Evolutionary conservation across 2,888 invertebrate species (phyloP), one percentile per base, ranked within the genome.

Genomic region (Glomeris marginata): DNA sequence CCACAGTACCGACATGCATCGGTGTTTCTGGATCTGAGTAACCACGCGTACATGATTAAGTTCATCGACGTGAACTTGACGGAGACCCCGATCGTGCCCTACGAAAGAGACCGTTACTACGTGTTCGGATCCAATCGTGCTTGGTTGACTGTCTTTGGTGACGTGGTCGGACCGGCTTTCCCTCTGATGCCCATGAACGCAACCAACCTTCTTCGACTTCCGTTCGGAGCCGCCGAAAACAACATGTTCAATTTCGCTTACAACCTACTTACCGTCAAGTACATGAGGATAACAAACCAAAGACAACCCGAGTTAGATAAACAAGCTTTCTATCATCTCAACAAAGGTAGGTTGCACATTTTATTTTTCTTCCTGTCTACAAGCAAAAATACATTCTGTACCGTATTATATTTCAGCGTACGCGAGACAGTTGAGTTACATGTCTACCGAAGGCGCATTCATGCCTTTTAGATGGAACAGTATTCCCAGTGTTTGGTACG

Each of bases 221-320:
- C 70, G 0, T 67, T 62, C 47, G 69, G 66, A 35, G 63, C 66
- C 11, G 92, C 84, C 0, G 95, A 97, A 66, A 91, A 92, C 66
- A 91, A 87, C 64, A 85, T 94, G 75, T 97, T 91, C 70, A 91
- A 91, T 58, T 92, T 97, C 69, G 94, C 94, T 0, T 86, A 85
- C 15, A 94, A 91, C 69, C 77, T 94, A 68, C 86, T 88, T 69
- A 84, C 88, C 1, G 80, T 86, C 0, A 73, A 85, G 62, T 92
- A 91, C 69, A 88, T 94, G 84, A 76, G 90, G 8, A 72, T 83
- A 51, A 85, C 90, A 49, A 88, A 90, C 68, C 90, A 91, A 63
- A 74, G 88, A 13, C 84, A 86, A 65, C 74, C 80, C 43, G 82
- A 82, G 0, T 68, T 81, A n/a, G 84, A 88, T 64, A 77, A 77